Conservation (phyloP, 1,140 invertebrate genomes). For the Trichonephila inaurata region DNA sequence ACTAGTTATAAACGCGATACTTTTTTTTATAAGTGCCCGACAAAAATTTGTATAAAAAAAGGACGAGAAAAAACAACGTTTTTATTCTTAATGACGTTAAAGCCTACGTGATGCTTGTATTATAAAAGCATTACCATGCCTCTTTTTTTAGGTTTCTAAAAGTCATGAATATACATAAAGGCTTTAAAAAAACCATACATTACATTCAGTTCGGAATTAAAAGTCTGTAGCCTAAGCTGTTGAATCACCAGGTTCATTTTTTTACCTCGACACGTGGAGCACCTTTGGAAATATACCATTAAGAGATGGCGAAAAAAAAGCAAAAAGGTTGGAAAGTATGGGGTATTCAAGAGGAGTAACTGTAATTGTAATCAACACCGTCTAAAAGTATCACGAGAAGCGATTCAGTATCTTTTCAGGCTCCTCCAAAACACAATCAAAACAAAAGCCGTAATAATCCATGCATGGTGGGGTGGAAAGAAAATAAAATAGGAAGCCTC, state of each 20-base stretch:
- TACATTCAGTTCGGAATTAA: neutral
- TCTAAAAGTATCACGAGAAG: conserved; percentile 27
- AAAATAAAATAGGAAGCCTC: conserved; percentile 38
- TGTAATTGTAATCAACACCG: conserved; percentile 40
- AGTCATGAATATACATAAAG: too few relatives aligned
- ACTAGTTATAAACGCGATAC: too few relatives aligned
- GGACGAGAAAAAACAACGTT: too few relatives aligned
- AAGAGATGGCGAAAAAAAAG: neutral
- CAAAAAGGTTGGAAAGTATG: neutral
- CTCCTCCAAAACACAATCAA: conserved; percentile 42
- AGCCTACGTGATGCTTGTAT: too few relatives aligned
- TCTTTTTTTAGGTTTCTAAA: too few relatives aligned
- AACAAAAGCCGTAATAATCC: conserved; percentile 48
- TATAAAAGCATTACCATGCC: too few relatives aligned
- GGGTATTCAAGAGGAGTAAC: conserved; percentile 10
- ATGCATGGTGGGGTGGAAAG: conserved; percentile 33
- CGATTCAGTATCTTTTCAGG: conserved; percentile 19
- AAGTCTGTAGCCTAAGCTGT: neutral
- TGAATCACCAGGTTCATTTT: neutral
- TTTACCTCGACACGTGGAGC: neutral
- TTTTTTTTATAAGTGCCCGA: too few relatives aligned
- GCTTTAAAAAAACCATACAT: too few relatives aligned
- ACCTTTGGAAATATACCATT: conserved; percentile 12
- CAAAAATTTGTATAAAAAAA: too few relatives aligned
- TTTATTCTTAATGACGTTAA: too few relatives aligned